Evolutionary conservation across 2,888 invertebrate species (phyloP).

Genomic region (Listrodromus nycthemerus): DNA sequence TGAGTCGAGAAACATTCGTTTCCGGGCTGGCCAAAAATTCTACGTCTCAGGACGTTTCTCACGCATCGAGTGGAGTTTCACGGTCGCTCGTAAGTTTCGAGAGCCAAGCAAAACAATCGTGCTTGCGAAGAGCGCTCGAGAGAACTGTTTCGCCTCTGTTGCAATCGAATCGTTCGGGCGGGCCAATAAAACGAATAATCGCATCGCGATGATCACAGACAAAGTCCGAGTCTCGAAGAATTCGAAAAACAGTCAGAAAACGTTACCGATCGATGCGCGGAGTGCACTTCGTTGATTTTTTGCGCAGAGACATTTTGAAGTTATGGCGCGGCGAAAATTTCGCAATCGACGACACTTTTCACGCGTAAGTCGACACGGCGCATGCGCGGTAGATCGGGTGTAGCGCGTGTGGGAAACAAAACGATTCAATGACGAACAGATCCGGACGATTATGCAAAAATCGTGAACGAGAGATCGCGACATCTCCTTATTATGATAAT

Average conservation of each 20-base stretch:
- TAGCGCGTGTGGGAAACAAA: neutral
- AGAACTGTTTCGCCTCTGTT: neutral
- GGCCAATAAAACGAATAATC: neutral
- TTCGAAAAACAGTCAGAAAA: neutral
- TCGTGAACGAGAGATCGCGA: neutral
- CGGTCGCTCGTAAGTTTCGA: neutral
- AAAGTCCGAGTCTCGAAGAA: neutral
- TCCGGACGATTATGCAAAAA: conserved; percentile 15
- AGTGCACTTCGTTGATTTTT: neutral
- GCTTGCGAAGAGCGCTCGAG: too few relatives aligned
- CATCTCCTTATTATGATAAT: conserved; percentile 31
- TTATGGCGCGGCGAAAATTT: conserved; percentile 2
- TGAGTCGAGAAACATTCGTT: neutral
- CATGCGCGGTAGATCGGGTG: neutral
- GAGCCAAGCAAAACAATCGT: neutral
- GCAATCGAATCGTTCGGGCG: neutral
- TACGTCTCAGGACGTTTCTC: neutral
- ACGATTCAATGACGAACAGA: neutral
- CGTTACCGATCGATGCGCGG: neutral
- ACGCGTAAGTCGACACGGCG: neutral
- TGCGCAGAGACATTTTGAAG: neutral
- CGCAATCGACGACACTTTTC: conserved; percentile 50
- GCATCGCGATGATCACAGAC: too few relatives aligned
- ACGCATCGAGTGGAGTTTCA: neutral
- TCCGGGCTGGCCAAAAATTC: neutral